A percentile compares a stretch with the other conserved stretches of the same genome.
These are phyloP conservation scores for Platycercus adscitus DNA, from an alignment of 2,113 vertebrate genomes.

Conservation along the genomic window DNA sequence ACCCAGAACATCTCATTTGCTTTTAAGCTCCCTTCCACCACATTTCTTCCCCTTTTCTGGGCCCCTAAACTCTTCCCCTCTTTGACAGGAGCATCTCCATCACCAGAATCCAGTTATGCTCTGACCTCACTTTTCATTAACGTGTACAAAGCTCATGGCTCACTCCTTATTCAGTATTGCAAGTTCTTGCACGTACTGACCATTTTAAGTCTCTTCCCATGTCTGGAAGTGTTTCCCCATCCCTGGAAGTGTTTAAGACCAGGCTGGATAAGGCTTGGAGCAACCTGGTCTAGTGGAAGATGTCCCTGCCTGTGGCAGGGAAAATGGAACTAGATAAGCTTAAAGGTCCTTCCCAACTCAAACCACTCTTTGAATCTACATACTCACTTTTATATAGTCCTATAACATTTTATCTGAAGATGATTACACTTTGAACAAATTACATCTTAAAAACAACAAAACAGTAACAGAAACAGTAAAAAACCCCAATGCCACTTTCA, in stretches of 20 bases:
- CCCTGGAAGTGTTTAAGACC: neutral
- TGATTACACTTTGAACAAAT: neutral
- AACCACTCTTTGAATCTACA: neutral
- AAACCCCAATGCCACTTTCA: neutral
- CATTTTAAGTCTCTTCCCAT: neutral
- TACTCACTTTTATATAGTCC: conserved; percentile 21
- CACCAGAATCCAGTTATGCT: neutral
- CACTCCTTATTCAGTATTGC: neutral
- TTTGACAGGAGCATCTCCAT: fast-evolving
- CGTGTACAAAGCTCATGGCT: fast-evolving
- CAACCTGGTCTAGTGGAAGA: neutral
- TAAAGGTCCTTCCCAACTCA: neutral
- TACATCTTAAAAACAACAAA: neutral
- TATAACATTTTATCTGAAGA: conserved; percentile 46
- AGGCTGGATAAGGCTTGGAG: neutral
- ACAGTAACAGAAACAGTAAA: conserved; percentile 22
- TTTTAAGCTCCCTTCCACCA: neutral
- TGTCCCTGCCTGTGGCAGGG: neutral
- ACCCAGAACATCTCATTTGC: neutral
- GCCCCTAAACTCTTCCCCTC: neutral
- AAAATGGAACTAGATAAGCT: neutral
- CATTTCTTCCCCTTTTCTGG: neutral
- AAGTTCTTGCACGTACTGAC: neutral
- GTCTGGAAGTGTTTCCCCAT: neutral
- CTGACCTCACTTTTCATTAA: neutral